A percentile compares a stretch with the other conserved stretches of the same genome.
These are phyloP conservation scores for Chloropsis hardwickii DNA, from an alignment of 2,113 vertebrate species.

Conservation along the genomic window DNA sequence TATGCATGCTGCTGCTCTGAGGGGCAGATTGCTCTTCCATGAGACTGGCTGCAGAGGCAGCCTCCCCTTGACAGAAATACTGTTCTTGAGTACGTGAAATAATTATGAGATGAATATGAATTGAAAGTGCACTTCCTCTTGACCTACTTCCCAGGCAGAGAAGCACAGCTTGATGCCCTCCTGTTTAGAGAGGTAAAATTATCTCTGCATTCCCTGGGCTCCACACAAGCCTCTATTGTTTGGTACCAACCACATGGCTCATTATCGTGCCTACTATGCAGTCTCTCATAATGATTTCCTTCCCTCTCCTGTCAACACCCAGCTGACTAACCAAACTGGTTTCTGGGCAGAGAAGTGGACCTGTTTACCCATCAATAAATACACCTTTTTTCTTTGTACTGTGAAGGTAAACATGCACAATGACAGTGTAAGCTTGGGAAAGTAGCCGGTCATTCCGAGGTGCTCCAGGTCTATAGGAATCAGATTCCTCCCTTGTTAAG, in stretches of 20 bases:
- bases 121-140: constrained; percentile 58
- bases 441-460: not conserved
- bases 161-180: constrained; percentile 24
- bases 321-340: constrained; percentile 56
- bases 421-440: not conserved
- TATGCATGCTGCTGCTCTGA: not conserved
- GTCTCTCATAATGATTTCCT: constrained; percentile 45
- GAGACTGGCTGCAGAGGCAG: not conserved
- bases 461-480: not conserved
- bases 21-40: not conserved
- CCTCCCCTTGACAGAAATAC: not conserved
- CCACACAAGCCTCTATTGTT: constrained; percentile 22
- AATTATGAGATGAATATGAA: constrained; percentile 62
- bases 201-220: constrained; percentile 40
- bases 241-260: constrained; percentile 38
- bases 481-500: not conserved
- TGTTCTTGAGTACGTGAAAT: constrained; percentile 57
- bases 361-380: constrained; percentile 27
- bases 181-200: constrained; percentile 52
- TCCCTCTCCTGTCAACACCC: constrained; percentile 53
- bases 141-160: constrained; percentile 63
- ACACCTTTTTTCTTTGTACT: not conserved
- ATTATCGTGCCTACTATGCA: constrained; percentile 42
- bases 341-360: constrained; percentile 2
- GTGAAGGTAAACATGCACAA: not conserved